phyloP scores from a whole-genome alignment of 2,113 vertebrate species.

The Nasalis larvatus region DNA sequence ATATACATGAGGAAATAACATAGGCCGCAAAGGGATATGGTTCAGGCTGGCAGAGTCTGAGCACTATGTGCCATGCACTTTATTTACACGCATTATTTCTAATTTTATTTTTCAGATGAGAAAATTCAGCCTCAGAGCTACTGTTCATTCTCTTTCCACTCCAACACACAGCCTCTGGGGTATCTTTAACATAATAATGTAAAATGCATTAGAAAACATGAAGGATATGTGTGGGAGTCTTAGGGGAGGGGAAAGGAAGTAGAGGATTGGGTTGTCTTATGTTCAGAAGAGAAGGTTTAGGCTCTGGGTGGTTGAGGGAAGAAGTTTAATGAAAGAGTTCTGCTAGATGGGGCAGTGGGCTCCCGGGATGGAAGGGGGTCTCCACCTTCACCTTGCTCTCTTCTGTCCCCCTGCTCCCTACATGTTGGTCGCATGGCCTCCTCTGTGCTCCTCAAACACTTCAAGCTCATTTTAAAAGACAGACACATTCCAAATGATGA shows the following conservation, averaged over 20 bases:
- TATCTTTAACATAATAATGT: neutral
- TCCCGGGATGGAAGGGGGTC: too few relatives aligned
- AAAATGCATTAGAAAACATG: neutral
- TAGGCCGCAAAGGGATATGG: neutral
- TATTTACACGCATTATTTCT: neutral
- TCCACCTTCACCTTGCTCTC: neutral
- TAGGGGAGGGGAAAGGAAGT: neutral
- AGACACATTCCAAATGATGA: neutral
- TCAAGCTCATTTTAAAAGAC: constrained; percentile 22
- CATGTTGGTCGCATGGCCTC: too few relatives aligned
- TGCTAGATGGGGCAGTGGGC: neutral
- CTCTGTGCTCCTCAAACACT: neutral
- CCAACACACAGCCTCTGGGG: neutral
- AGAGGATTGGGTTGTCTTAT: neutral
- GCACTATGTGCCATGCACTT: neutral
- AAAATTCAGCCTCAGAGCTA: neutral
- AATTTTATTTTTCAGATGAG: neutral
- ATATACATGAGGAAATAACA: neutral
- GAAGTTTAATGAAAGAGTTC: neutral
- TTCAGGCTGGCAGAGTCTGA: neutral
- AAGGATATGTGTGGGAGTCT: neutral
- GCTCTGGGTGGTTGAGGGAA: neutral
- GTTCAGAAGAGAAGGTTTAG: neutral
- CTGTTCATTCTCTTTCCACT: neutral
- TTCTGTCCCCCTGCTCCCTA: neutral